Conservation (phyloP, 2,113 vertebrate genomes). For the Indri indri region DNA sequence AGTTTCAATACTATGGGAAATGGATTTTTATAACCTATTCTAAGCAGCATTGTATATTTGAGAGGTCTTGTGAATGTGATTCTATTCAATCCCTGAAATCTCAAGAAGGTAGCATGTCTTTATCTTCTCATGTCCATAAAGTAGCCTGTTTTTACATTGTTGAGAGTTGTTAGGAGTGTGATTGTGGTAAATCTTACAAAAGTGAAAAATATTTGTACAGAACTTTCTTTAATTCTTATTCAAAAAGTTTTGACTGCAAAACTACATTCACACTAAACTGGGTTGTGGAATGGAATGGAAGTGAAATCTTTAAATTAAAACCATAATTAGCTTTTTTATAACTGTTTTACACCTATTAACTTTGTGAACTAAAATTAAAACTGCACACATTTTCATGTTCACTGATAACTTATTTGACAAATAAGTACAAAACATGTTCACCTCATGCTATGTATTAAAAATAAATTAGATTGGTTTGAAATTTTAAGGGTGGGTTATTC, state of each 20-base stretch:
- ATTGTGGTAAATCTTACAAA: conserved; percentile 15
- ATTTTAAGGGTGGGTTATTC: neutral
- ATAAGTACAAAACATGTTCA: neutral
- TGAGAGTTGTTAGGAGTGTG: conserved; percentile 7
- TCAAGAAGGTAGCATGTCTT: neutral
- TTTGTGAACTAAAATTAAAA: conserved; percentile 12
- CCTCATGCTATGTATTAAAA: neutral
- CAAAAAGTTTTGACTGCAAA: conserved; percentile 22
- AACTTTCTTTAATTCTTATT: conserved; percentile 46
- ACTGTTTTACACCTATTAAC: neutral
- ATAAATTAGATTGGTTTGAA: conserved; percentile 30
- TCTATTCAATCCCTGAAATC: neutral
- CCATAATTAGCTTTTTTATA: neutral
- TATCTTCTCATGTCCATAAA: neutral
- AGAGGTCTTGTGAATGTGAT: neutral
- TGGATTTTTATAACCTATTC: neutral
- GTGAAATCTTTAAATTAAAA: conserved; percentile 49
- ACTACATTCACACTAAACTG: neutral
- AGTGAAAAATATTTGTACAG: neutral
- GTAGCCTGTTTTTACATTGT: neutral
- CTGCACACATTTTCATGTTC: neutral
- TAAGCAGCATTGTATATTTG: neutral
- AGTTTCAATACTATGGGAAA: conserved; percentile 41
- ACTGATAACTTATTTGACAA: conserved; percentile 33
- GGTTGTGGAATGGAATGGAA: neutral